phyloP scores from a whole-genome alignment of 2,113 vertebrate genomes.

The Rhizomys pruinosus region DNA sequence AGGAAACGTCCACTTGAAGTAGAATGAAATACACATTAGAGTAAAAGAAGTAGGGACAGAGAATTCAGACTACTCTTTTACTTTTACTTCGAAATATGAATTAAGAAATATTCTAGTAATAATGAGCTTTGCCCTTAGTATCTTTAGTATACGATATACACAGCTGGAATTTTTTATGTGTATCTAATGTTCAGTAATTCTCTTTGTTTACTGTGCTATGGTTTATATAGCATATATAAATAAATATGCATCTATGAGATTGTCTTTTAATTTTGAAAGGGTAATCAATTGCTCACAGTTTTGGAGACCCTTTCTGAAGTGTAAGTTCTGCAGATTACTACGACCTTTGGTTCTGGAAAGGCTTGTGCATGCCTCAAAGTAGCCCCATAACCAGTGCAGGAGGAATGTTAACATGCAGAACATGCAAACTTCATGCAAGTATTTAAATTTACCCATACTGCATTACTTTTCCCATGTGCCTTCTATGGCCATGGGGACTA shows the following conservation, averaged over 20 bases:
- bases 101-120: not conserved
- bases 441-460: not conserved
- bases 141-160: not conserved
- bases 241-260: not conserved
- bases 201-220: slow-evolving; percentile 6
- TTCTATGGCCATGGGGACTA: not conserved
- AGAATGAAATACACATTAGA: slow-evolving; percentile 13
- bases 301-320: not conserved
- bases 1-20: not conserved
- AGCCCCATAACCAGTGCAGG: not conserved
- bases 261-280: slow-evolving; percentile 25
- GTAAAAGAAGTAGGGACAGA: slow-evolving; percentile 11
- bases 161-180: not conserved
- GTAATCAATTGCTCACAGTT: not conserved
- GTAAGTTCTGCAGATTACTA: not conserved
- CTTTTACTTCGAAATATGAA: slow-evolving; percentile 36
- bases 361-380: not conserved
- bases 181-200: slow-evolving; percentile 28
- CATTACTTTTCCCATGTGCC: not conserved
- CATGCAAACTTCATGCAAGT: not conserved
- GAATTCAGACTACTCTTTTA: not conserved
- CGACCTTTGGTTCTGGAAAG: slow-evolving; percentile 15
- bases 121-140: not conserved
- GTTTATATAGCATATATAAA: not conserved
- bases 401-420: not conserved